Conservation (phyloP, 1,140 invertebrate species). For the Drosophila bocqueti region DNA sequence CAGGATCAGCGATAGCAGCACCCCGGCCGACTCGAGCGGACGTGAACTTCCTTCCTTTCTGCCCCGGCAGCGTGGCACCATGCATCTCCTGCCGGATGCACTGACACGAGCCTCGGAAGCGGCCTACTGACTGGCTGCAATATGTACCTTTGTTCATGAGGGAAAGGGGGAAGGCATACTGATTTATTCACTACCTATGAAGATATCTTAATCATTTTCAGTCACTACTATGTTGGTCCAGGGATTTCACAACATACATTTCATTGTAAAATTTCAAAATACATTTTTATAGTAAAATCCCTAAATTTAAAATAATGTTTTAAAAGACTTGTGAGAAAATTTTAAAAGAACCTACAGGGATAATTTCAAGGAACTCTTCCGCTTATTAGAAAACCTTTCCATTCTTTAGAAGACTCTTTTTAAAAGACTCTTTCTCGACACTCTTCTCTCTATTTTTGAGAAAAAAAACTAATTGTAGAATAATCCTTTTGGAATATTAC, state of each 20-base stretch:
- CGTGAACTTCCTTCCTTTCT: conserved; percentile 34
- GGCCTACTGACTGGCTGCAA: conserved; percentile 1
- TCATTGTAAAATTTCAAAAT: too few relatives aligned
- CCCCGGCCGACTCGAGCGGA: conserved; percentile 10
- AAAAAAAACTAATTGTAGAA: neutral
- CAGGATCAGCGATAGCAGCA: conserved; percentile 45
- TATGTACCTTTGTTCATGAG: neutral
- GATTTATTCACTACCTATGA: neutral
- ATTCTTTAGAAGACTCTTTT: neutral
- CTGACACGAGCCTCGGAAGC: conserved; percentile 20
- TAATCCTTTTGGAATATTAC: neutral
- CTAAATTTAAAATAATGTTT: neutral
- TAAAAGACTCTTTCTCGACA: neutral
- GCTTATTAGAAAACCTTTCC: neutral
- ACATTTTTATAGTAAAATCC: neutral
- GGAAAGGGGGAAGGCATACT: neutral
- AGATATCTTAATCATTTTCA: neutral
- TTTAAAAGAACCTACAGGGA: neutral
- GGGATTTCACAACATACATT: neutral
- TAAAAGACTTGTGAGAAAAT: neutral
- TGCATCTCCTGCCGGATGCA: conserved; percentile 30
- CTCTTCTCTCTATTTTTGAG: neutral
- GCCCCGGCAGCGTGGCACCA: conserved; percentile 8
- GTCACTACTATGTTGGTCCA: neutral
- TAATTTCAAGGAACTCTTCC: neutral